Base-by-base conservation (phyloP, 2,888 invertebrate species). In the Cremastinae sp. region DNA sequence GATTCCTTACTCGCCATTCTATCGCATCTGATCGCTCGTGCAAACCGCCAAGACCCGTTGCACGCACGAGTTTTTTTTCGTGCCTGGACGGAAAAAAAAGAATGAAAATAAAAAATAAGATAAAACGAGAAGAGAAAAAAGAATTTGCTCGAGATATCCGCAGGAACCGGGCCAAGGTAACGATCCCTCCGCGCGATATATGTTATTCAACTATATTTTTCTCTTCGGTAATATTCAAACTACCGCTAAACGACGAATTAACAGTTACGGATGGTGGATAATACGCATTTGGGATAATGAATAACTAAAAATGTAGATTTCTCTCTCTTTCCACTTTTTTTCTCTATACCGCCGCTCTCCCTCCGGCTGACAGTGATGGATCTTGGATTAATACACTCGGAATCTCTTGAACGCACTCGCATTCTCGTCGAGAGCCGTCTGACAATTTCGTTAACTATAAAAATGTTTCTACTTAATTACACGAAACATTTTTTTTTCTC, bases 91-190 rank as follows among this genome's bases (percentile, higher is more conserved):
- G 34, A 22, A 10, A 64, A 12, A 12, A 9, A 64, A 22, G 36
- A 18, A 68, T 18, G 38, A 28, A 38, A 12, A 68, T 51, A 61
- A 12, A 22, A 22, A 10, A 14, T n/a, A n/a, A n/a, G n/a, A n/a
- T n/a, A n/a, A n/a, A n/a, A n/a, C n/a, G n/a, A n/a, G n/a, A n/a
- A n/a, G n/a, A n/a, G n/a, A 56, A 10, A 14, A 10, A 12, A 10
- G 9, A 41, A 22, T 54, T 18, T 18, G 12, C 16, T 51, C 38
- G 59, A 45, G 7, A 5, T 22, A 74, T 74, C 74, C 62, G 70
- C 41, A 65, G 71, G 75, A 75, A 61, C 65, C 58, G 72, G 75
- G 75, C 75, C 75, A 75, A 75, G 72, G 75, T 62, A 75, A 68
- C 61, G 69, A 62, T 47, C 69, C 7, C 14, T 20, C 41, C 9